Conservation (phyloP, 2,113 vertebrate genomes). For the Eira barbara region DNA sequence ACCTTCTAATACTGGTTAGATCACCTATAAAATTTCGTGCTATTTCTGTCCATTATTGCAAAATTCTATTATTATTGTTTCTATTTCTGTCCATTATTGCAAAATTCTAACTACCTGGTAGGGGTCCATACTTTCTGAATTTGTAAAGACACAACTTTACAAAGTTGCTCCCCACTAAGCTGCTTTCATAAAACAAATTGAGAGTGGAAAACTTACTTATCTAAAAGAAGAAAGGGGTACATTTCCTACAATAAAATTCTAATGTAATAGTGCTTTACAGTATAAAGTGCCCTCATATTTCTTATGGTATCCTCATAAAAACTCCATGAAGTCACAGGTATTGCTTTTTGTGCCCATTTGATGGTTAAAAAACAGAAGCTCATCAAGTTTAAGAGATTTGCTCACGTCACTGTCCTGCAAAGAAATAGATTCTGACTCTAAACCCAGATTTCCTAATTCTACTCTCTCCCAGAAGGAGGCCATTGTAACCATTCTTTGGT, state of each 20-base stretch:
- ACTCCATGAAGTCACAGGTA: neutral
- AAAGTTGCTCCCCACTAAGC: neutral
- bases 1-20: neutral
- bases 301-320: neutral
- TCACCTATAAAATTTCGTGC: neutral
- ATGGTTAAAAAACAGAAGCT: neutral
- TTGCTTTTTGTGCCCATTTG: neutral
- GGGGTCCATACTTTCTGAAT: neutral
- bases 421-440: neutral
- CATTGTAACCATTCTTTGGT: neutral
- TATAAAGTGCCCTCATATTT: neutral
- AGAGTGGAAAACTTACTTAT: neutral
- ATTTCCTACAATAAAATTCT: constrained; percentile 8
- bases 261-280: neutral
- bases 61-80: neutral
- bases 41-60: neutral
- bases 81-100: neutral
- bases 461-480: neutral
- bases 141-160: neutral
- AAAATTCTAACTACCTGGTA: neutral
- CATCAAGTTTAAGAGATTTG: neutral
- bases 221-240: neutral
- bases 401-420: neutral
- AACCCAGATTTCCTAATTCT: neutral
- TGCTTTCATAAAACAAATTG: neutral